Conservation (phyloP, 2,113 vertebrate species). For the Garra rufa region DNA sequence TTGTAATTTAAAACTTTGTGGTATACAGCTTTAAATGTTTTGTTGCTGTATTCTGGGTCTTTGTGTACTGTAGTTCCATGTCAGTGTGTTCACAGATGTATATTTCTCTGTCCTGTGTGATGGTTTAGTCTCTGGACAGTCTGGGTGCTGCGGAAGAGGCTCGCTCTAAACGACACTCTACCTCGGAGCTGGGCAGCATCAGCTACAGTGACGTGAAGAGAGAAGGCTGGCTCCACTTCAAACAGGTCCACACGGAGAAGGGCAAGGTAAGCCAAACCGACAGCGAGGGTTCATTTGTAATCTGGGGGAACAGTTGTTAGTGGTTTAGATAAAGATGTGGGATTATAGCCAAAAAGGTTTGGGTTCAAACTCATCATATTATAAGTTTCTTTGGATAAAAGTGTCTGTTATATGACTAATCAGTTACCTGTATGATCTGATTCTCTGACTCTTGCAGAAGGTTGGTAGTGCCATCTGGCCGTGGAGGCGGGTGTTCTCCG, state of each 20-base stretch:
- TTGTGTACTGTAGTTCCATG: background rate
- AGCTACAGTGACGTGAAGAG: constrained; percentile 87
- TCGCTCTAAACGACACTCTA: constrained; percentile 91
- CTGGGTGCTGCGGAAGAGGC: constrained; percentile 85
- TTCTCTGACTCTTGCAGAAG: constrained; percentile 78
- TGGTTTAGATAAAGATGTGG: background rate
- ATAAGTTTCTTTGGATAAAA: background rate
- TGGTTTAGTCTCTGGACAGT: constrained; percentile 87
- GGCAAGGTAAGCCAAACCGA: constrained; percentile 84
- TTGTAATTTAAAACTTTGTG: too few species aligned
- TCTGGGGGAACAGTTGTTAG: background rate
- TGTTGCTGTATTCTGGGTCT: background rate
- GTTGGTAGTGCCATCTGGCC: constrained; percentile 92
- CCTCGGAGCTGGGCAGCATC: constrained; percentile 90
- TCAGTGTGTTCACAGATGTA: background rate
- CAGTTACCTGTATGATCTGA: background rate
- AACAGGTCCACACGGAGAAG: constrained; percentile 96
- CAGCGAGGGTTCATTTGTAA: background rate
- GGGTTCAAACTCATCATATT: background rate
- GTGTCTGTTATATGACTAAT: background rate
- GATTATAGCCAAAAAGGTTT: background rate
- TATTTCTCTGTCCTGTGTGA: constrained; percentile 34
- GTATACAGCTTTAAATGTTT: background rate
- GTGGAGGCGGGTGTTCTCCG: constrained; percentile 92
- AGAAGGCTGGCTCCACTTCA: constrained; percentile 96